A percentile compares a stretch with the other conserved stretches of the same genome.
phyloP scores from a whole-genome alignment of 2,888 invertebrate genomes.

The Cosmopolites sordidus region DNA sequence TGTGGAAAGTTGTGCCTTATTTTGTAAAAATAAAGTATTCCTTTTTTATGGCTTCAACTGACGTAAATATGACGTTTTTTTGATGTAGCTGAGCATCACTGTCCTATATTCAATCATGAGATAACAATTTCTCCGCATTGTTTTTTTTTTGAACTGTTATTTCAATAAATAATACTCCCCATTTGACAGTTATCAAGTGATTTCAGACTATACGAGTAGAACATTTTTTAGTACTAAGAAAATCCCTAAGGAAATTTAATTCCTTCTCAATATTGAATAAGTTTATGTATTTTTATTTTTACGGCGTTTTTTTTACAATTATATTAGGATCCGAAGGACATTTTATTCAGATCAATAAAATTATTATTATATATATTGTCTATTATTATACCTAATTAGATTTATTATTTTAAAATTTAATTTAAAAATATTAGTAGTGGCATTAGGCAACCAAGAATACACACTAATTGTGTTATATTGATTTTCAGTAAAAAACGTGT shows the following conservation, averaged over 20 bases:
- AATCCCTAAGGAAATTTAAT: too few relatives aligned
- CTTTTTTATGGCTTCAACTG: background rate
- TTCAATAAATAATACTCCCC: background rate
- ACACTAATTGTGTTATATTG: too few relatives aligned
- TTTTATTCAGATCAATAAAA: background rate
- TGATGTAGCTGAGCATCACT: too few relatives aligned
- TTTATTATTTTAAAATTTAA: too few relatives aligned
- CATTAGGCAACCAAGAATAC: too few relatives aligned
- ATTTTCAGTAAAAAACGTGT: too few relatives aligned
- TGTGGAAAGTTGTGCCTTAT: background rate
- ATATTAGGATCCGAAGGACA: background rate
- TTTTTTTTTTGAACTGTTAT: background rate
- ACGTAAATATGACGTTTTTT: background rate
- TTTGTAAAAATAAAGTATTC: background rate
- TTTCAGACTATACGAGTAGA: background rate
- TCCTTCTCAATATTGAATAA: too few relatives aligned
- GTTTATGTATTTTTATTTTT: too few relatives aligned
- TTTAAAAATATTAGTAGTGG: too few relatives aligned
- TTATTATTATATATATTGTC: background rate
- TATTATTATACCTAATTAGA: too few relatives aligned
- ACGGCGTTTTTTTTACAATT: background rate
- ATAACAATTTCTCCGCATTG: background rate
- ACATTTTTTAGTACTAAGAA: background rate
- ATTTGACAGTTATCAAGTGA: background rate
- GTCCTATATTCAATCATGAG: background rate